Percentiles rank a stretch among this genome's conserved stretches.
phyloP scores from a whole-genome alignment of 2,797 vertebrate species.

The Cynodonichthys magdalenae region DNA sequence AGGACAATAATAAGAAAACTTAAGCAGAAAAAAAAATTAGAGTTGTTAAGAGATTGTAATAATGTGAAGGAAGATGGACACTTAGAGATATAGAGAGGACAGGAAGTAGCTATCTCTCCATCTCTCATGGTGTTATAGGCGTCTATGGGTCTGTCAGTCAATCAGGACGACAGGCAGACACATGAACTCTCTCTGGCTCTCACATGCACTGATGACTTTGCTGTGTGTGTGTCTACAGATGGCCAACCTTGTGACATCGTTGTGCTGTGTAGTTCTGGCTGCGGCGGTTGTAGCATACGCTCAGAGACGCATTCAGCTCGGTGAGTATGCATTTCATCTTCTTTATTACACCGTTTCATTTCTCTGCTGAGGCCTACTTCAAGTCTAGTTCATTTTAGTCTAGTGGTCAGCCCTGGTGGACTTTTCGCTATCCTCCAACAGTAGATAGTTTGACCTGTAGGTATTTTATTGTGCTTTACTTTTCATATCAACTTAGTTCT shows the following conservation, averaged over 20 bases:
- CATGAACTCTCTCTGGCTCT: constrained; percentile 39
- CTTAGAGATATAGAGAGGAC: constrained; percentile 36
- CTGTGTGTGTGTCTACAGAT: constrained; percentile 88
- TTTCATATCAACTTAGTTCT: constrained; percentile 9
- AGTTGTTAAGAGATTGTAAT: constrained; percentile 11
- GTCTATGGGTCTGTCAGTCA: constrained; percentile 77
- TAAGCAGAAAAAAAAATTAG: constrained; percentile 19
- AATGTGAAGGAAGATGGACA: constrained; percentile 34
- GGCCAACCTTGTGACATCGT: constrained; percentile 90
- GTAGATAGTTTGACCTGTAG: constrained; percentile 5
- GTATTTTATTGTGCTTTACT: neutral
- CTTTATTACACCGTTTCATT: neutral
- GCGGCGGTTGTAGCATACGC: constrained; percentile 89
- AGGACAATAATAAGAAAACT: constrained; percentile 22
- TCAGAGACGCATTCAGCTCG: constrained; percentile 91
- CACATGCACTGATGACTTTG: constrained; percentile 56
- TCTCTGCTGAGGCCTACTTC: constrained; percentile 1
- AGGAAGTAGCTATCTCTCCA: constrained; percentile 62
- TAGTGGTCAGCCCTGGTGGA: neutral
- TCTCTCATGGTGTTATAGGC: constrained; percentile 61
- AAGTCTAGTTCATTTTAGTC: constrained; percentile 1
- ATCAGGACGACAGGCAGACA: constrained; percentile 46
- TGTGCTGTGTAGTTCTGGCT: constrained; percentile 92
- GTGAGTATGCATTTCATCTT: constrained; percentile 82
- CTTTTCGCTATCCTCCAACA: neutral